Percentiles rank a stretch among this genome's conserved stretches.
Conservation (phyloP, 2,797 vertebrate species). For the Enteromius afrohamiltoni region DNA sequence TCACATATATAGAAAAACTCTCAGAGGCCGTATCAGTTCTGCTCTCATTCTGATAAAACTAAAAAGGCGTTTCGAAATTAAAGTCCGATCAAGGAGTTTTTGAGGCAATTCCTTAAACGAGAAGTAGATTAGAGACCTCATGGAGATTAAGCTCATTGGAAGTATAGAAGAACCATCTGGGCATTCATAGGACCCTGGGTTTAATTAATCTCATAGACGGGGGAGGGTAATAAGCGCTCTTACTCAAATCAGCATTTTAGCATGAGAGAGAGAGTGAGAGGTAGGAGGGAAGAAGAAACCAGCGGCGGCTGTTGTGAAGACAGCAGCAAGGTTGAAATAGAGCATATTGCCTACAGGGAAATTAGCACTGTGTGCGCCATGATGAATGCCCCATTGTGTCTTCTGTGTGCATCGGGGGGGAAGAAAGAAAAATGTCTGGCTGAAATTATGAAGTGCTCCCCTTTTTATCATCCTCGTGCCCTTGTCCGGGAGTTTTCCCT, state of each 20-base stretch:
- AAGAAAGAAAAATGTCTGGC: constrained; percentile 37
- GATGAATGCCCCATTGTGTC: constrained; percentile 79
- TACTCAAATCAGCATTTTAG: constrained; percentile 80
- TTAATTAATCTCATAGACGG: constrained; percentile 85
- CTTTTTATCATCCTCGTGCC: constrained; percentile 65
- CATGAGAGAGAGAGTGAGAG: constrained; percentile 52
- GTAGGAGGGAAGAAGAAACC: constrained; percentile 18
- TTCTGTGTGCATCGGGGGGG: constrained; percentile 62
- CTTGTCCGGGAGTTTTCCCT: constrained; percentile 68
- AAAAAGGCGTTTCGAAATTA: constrained; percentile 66
- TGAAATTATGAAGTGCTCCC: constrained; percentile 66
- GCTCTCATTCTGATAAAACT: constrained; percentile 38
- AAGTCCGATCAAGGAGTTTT: constrained; percentile 75
- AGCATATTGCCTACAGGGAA: constrained; percentile 79
- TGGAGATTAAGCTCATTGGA: constrained; percentile 83
- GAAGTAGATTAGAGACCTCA: constrained; percentile 78
- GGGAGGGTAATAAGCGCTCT: constrained; percentile 79
- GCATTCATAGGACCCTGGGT: constrained; percentile 79
- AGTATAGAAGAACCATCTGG: constrained; percentile 81
- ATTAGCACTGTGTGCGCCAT: constrained; percentile 75
- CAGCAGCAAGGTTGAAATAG: constrained; percentile 78
- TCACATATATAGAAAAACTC: constrained; percentile 52
- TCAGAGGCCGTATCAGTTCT: constrained; percentile 23
- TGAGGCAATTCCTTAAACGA: constrained; percentile 79
- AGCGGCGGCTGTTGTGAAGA: constrained; percentile 63